Conservation (phyloP, 2,113 vertebrate species). For the Montifringilla adamsi region DNA sequence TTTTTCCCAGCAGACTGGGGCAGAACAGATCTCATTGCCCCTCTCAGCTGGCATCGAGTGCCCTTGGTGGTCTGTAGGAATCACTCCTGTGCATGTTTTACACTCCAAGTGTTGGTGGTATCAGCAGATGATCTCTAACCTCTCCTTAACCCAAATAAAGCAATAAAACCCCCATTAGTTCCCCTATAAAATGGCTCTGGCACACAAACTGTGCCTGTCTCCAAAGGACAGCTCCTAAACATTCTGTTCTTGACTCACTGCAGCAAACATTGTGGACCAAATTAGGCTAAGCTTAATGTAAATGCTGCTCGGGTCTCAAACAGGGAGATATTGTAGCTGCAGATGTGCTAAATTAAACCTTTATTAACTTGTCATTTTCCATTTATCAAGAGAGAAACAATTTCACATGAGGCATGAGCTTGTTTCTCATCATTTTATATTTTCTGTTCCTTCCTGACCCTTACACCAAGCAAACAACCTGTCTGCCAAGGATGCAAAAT, state of each 20-base stretch:
- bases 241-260: neutral
- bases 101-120: neutral
- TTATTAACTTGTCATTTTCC: neutral
- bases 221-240: neutral
- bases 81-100: neutral
- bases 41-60: neutral
- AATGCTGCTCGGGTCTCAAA: neutral
- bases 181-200: neutral
- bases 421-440: neutral
- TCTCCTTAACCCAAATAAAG: neutral
- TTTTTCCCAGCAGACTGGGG: neutral
- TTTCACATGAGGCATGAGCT: neutral
- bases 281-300: neutral
- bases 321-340: neutral
- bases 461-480: neutral
- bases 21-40: neutral
- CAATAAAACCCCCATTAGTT: neutral
- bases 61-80: neutral
- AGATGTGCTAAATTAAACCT: constrained; percentile 23
- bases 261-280: neutral
- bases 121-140: neutral
- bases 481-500: neutral
- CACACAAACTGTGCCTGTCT: neutral
- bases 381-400: neutral
- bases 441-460: neutral